Evolutionary conservation across 2,888 invertebrate genomes (phyloP), one percentile per base, ranked within the genome.

Genomic region (Exephanes ischioxanthus): DNA sequence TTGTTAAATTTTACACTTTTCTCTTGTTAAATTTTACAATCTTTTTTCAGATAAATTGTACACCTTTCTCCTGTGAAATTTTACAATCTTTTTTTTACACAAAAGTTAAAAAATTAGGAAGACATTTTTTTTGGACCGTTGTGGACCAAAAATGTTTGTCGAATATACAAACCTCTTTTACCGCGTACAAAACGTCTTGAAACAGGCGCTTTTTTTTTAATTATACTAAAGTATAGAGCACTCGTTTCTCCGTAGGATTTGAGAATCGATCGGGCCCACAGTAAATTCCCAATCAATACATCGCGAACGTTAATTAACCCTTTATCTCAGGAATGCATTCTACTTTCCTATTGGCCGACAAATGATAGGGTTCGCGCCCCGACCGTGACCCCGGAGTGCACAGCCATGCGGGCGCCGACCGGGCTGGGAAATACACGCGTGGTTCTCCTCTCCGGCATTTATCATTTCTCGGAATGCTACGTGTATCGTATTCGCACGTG

Each of bases 321-420:
- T 51, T 53, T 53, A 41, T 22, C 14, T 58, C 41, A 0, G 41
- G 37, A 58, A 41, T 22, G 11, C 14, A 19, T 58, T 6, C 37
- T 11, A 3, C n/a, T 68, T 26, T 51, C 16, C n/a, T 75, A n/a
- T 75, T 30, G 30, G 53, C 30, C 30, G 33, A 30, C 30, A 53
- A 78, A 78, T 68, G 55, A 78, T 45, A 78, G 70, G 58, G 58
- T 61, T 71, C 53, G 19, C 41, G 58, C 45, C 55, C 19, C 37
- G 22, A 67, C 53, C 53, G 16, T 77, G 51, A 63, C 72, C 33
- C 58, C 14, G 26, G 22, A 58, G 58, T 26, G 11, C 58, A 14
- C 26, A 26, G 58, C 45, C 45, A 4, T 16, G 4, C 45, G 45
- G 45, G 45, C 45, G 45, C 45, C 45, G 45, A 3, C 16, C 16